Evolutionary conservation across 2,797 vertebrate species (phyloP).

Genomic region (Hipposideros larvatus): DNA sequence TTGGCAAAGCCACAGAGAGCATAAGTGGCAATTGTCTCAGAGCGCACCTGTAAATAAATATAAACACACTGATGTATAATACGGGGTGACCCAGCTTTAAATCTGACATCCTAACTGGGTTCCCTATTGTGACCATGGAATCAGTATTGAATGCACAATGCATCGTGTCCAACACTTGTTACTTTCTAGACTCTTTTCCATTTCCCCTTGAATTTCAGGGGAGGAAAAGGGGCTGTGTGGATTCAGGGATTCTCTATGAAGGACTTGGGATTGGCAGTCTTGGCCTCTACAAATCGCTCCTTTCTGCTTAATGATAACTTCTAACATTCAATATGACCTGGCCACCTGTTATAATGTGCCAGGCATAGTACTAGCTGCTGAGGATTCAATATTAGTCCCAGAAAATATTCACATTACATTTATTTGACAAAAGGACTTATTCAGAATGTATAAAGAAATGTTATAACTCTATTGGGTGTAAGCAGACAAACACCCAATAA

Average conservation of each 20-base stretch:
- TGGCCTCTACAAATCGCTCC: neutral
- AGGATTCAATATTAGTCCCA: neutral
- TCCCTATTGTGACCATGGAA: neutral
- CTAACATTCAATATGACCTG: neutral
- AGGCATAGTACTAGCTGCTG: neutral
- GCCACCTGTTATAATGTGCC: neutral
- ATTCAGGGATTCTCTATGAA: neutral
- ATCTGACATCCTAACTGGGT: neutral
- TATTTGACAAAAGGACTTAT: conserved; percentile 23
- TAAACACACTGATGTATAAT: conserved; percentile 44
- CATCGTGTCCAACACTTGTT: neutral
- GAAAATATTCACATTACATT: conserved; percentile 5
- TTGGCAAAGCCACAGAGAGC: conserved; percentile 95
- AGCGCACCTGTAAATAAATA: conserved; percentile 90
- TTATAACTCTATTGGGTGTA: too few species aligned
- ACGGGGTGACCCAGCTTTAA: neutral
- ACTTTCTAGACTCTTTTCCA: neutral
- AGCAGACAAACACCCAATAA: neutral
- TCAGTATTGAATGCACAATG: neutral
- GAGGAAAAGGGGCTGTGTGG: neutral
- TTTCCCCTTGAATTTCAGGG: neutral
- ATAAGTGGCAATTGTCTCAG: conserved; percentile 94
- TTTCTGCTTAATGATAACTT: neutral
- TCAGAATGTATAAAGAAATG: neutral
- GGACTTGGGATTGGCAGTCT: neutral